Evolutionary conservation across 2,797 vertebrate species (phyloP).

Genomic region (Crotalus adamanteus): DNA sequence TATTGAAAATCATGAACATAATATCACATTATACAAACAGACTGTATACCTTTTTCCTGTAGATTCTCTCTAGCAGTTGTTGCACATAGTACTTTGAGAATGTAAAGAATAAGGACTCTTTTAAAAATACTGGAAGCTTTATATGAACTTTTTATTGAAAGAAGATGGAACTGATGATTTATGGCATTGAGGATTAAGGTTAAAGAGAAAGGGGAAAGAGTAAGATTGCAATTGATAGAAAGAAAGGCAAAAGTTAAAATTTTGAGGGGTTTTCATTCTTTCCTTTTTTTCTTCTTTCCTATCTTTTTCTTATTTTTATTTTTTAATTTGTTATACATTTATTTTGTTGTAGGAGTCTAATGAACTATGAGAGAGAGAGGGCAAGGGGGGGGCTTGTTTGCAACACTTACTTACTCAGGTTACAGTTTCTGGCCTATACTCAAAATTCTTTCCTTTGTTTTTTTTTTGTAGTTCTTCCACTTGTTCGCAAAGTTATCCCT

Average conservation of each 20-base stretch:
- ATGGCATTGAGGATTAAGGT: not conserved
- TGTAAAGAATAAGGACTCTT: not conserved
- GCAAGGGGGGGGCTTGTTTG: not conserved
- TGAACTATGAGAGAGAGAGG: not conserved
- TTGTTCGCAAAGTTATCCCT: not conserved
- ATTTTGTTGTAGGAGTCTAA: not conserved
- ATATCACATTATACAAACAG: not conserved
- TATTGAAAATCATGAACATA: not conserved
- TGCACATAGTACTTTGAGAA: not conserved
- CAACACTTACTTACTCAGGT: not conserved
- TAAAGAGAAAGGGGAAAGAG: not conserved
- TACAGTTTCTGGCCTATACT: not conserved
- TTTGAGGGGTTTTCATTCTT: not conserved
- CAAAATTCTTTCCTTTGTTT: not conserved
- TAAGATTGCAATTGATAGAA: not conserved
- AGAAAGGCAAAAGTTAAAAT: not conserved
- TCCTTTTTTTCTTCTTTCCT: not conserved
- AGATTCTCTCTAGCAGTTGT: not conserved
- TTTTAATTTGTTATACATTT: not conserved
- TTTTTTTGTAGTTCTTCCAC: not conserved
- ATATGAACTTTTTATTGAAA: not conserved
- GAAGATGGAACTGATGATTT: not conserved
- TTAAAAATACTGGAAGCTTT: not conserved
- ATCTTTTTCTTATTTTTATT: not conserved
- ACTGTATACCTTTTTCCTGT: not conserved